These are phyloP conservation scores for Dendrolimus kikuchii DNA, from an alignment of 1,140 invertebrate genomes.

Conservation along the genomic window DNA sequence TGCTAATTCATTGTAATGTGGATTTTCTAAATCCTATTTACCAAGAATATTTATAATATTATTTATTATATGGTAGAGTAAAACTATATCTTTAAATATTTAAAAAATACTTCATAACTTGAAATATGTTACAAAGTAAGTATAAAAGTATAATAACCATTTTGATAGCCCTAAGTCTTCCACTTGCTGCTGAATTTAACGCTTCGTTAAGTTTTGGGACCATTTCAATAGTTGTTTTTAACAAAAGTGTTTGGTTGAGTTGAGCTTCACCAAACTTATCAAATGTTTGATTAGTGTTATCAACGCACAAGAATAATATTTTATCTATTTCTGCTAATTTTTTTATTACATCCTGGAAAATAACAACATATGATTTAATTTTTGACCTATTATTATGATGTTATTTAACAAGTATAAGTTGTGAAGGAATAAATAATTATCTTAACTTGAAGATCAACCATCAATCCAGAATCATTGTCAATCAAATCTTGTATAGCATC, in stretches of 20 bases:
- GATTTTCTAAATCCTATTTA: constrained; percentile 59
- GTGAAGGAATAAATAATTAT: background rate
- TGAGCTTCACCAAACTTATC: constrained; percentile 78
- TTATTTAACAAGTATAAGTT: background rate
- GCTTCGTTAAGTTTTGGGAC: constrained; percentile 78
- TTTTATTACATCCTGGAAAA: constrained; percentile 54
- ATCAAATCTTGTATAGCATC: constrained; percentile 84
- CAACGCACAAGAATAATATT: constrained; percentile 69
- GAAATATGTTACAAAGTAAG: too few species aligned
- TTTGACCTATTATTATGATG: background rate
- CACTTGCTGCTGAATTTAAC: constrained; percentile 73
- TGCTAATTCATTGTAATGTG: constrained; percentile 72
- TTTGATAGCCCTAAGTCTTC: constrained; percentile 75
- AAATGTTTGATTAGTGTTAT: constrained; percentile 73
- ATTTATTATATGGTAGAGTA: too few species aligned
- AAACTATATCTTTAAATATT: too few species aligned
- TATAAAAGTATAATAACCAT: constrained; percentile 64
- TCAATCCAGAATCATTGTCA: constrained; percentile 75
- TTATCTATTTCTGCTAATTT: constrained; percentile 70
- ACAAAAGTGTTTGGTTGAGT: constrained; percentile 83
- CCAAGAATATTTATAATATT: background rate
- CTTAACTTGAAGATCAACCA: constrained; percentile 62
- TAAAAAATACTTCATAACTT: too few species aligned
- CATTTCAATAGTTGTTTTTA: constrained; percentile 85
- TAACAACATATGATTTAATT: background rate